Percentiles rank a stretch among this genome's conserved stretches.
phyloP scores from a whole-genome alignment of 37 sponge, comb jelly and placozoan genomes.

The Aplysina aerophoba region DNA sequence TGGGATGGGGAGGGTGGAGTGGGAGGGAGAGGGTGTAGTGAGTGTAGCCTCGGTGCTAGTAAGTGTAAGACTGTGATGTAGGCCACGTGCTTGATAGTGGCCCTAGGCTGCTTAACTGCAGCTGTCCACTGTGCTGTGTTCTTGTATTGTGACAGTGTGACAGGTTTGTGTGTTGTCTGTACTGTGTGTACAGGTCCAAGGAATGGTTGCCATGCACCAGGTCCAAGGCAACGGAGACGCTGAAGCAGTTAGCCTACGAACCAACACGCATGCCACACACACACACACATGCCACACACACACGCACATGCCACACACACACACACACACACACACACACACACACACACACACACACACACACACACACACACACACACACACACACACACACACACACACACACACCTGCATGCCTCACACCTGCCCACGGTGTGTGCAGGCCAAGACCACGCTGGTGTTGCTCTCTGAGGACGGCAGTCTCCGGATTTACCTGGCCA shows the following conservation, averaged over 20 bases:
- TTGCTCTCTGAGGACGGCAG: constrained; percentile 90
- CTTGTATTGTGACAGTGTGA: too few species aligned
- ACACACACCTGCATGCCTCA: background rate
- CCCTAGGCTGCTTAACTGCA: too few species aligned
- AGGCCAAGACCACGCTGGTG: constrained; percentile 72
- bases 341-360: background rate
- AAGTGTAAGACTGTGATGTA: too few species aligned
- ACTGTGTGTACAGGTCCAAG: constrained; percentile 54
- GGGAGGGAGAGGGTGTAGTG: background rate
- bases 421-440: too few species aligned
- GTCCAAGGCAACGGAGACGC: background rate
- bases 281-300: background rate
- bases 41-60: too few species aligned
- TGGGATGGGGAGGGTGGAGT: too few species aligned
- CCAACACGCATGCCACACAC: background rate
- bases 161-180: background rate
- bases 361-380: background rate
- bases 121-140: too few species aligned
- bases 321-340: background rate
- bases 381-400: background rate
- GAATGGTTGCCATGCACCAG: constrained; percentile 69
- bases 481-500: constrained; percentile 74
- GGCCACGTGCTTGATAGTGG: too few species aligned
- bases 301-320: background rate
- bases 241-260: background rate